Percentiles rank a stretch among this genome's conserved stretches.
These are phyloP conservation scores for Thereva nobilitata DNA, from an alignment of 2,888 invertebrate species.

Conservation along the genomic window DNA sequence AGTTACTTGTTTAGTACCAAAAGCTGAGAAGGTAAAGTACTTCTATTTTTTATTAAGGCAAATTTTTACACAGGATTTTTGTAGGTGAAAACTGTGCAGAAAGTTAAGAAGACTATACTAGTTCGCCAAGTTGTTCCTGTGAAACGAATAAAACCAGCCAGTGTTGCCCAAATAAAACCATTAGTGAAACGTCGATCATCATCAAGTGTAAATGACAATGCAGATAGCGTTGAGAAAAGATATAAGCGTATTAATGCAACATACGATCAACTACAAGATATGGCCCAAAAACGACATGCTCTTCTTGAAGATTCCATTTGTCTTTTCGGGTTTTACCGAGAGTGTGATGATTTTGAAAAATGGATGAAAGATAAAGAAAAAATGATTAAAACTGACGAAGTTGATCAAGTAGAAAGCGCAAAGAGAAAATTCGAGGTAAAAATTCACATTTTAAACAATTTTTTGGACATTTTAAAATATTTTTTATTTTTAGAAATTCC, in stretches of 20 bases:
- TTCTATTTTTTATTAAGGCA: neutral
- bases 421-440: conserved; percentile 86
- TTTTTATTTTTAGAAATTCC: conserved; percentile 71
- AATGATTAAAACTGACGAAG: conserved; percentile 77
- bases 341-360: conserved; percentile 96
- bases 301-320: conserved; percentile 90
- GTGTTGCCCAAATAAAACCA: conserved; percentile 53
- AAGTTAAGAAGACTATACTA: conserved; percentile 87
- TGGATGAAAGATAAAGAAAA: conserved; percentile 97
- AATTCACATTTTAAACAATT: conserved; percentile 54
- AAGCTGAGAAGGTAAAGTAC: conserved; percentile 74
- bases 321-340: conserved; percentile 90
- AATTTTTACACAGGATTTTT: neutral
- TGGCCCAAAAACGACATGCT: conserved; percentile 79
- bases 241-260: conserved; percentile 79
- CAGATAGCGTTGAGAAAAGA: conserved; percentile 77
- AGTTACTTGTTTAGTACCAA: conserved; percentile 78
- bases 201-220: conserved; percentile 63
- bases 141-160: conserved; percentile 63
- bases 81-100: conserved; percentile 68
- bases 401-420: conserved; percentile 89
- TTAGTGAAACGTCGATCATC: conserved; percentile 56
- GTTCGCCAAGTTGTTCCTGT: conserved; percentile 85
- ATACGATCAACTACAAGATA: conserved; percentile 78
- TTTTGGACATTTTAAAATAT: conserved; percentile 48